A percentile compares a stretch with the other conserved stretches of the same genome.
Evolutionary conservation across 2,113 vertebrate genomes (phyloP).

Genomic region (Rattus norvegicus): DNA sequence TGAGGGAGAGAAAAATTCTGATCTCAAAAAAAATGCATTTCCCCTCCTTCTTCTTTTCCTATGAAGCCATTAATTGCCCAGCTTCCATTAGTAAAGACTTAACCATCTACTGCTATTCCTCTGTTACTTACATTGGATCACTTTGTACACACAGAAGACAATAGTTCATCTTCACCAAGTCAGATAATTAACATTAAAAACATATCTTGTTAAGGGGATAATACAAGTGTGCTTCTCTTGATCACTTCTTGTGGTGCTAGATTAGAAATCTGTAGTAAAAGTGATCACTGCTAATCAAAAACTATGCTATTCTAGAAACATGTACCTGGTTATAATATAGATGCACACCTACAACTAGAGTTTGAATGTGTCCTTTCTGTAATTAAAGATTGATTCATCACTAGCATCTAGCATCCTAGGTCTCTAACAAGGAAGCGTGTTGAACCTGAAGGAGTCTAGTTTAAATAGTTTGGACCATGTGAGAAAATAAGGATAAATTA

Average conservation of each 20-base stretch:
- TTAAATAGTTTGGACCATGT: neutral
- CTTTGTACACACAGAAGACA: neutral
- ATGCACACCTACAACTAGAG: neutral
- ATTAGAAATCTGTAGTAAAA: neutral
- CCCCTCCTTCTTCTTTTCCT: neutral
- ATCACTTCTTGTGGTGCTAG: neutral
- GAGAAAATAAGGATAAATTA: neutral
- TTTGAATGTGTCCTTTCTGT: neutral
- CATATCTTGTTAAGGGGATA: neutral
- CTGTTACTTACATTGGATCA: neutral
- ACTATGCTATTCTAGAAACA: neutral
- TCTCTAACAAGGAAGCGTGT: conserved; percentile 31
- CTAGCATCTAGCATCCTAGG: neutral
- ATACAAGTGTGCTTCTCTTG: neutral
- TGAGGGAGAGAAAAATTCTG: neutral
- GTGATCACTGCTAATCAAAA: neutral
- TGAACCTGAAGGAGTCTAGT: neutral
- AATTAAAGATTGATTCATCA: neutral
- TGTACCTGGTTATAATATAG: neutral
- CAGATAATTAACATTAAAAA: neutral
- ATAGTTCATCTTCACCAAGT: neutral
- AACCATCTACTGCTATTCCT: neutral
- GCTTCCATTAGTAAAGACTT: neutral
- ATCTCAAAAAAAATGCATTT: neutral
- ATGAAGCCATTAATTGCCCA: neutral